Evolutionary conservation across 2,888 invertebrate genomes (phyloP).

Genomic region (Panzeria rudis): DNA sequence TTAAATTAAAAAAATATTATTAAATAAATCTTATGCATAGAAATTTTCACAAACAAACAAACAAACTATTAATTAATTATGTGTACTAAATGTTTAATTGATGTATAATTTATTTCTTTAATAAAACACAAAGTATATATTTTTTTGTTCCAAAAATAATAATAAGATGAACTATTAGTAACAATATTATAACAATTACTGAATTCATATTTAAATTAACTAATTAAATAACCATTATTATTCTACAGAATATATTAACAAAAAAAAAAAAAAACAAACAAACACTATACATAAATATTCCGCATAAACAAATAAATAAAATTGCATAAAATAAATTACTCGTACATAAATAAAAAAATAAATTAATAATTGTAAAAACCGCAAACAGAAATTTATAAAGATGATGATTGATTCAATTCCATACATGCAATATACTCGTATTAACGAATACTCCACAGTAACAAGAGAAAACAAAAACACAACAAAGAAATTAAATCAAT

Average conservation of each 20-base stretch:
- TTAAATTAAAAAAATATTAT: too few species aligned
- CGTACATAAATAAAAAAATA: conserved; percentile 11
- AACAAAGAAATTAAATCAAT: conserved; percentile 55
- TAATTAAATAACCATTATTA: conserved; percentile 22
- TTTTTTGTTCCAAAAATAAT: not conserved
- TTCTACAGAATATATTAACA: conserved; percentile 75
- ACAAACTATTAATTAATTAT: conserved; percentile 42
- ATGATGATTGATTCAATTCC: not conserved
- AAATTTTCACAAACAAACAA: conserved; percentile 15
- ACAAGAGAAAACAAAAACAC: conserved; percentile 51
- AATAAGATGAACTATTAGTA: conserved; percentile 5
- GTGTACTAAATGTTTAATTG: conserved; percentile 69
- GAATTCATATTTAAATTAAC: conserved; percentile 33
- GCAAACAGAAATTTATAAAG: conserved; percentile 4
- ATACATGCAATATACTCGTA: conserved; percentile 32
- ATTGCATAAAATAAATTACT: conserved; percentile 15
- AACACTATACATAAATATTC: conserved; percentile 71
- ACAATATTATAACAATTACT: conserved; percentile 20
- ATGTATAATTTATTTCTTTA: conserved; percentile 57
- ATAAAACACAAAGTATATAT: not conserved
- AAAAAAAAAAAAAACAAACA: not conserved
- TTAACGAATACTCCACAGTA: conserved; percentile 36
- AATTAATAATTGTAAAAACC: conserved; percentile 15
- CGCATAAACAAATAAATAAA: conserved; percentile 45
- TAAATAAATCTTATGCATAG: conserved; percentile 9